Conservation (phyloP, 2,113 vertebrate species). For the Zosterops pallidus region DNA sequence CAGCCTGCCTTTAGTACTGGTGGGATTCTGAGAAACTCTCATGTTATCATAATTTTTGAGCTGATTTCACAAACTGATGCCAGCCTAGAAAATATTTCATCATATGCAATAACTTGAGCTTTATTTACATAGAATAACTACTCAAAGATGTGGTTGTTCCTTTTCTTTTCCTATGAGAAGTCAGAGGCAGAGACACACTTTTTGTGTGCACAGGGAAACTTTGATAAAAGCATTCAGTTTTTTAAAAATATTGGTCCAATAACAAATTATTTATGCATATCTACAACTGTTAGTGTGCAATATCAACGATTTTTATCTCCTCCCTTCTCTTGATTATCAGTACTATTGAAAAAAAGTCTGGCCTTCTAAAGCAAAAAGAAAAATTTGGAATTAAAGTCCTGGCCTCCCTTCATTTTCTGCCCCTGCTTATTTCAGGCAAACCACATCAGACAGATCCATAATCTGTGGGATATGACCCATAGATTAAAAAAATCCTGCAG, state of each 20-base stretch:
- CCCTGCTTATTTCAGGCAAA: background rate
- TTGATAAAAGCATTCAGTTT: background rate
- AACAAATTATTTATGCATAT: background rate
- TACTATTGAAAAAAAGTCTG: background rate
- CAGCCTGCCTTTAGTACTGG: background rate
- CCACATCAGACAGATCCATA: background rate
- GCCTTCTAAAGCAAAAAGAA: background rate
- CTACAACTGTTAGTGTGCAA: background rate
- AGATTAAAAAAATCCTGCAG: background rate
- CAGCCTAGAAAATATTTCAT: background rate
- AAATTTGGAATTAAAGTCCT: background rate
- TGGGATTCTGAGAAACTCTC: background rate
- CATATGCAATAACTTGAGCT: background rate
- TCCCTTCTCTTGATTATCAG: background rate
- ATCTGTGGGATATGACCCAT: background rate
- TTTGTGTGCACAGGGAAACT: background rate
- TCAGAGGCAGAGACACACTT: background rate
- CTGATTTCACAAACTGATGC: background rate
- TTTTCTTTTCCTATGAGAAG: background rate
- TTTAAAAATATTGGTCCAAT: background rate
- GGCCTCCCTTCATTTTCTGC: background rate
- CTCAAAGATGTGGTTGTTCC: background rate
- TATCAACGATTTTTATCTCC: background rate
- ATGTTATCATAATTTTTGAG: background rate
- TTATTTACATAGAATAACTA: background rate